Conservation (phyloP, 2,797 vertebrate genomes). For the Orestias chungarensis region DNA sequence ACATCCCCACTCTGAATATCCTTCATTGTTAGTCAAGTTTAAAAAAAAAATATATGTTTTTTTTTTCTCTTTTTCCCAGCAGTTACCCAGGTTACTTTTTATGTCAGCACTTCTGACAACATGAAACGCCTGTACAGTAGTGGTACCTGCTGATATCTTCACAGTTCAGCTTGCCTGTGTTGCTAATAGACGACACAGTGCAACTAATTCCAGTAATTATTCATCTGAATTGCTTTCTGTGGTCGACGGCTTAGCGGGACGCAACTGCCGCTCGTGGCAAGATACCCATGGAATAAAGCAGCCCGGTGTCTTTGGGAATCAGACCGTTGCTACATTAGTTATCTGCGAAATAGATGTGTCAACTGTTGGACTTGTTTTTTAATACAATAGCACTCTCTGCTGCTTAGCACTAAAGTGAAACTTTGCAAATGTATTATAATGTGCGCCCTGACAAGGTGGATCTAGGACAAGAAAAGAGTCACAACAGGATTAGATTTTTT, state of each 20-base stretch:
- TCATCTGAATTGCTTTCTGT: conserved; percentile 17
- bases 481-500: too few species aligned
- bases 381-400: neutral
- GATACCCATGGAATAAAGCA: conserved; percentile 5
- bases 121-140: conserved; percentile 12
- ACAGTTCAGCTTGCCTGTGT: conserved; percentile 6
- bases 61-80: neutral
- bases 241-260: conserved; percentile 6
- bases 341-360: neutral
- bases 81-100: neutral
- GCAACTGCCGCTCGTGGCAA: neutral
- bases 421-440: too few species aligned
- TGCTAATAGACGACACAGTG: conserved; percentile 20
- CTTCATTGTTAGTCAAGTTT: neutral
- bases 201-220: conserved; percentile 42
- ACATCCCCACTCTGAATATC: neutral
- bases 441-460: too few species aligned
- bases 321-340: neutral
- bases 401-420: neutral
- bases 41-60: conserved; percentile 2
- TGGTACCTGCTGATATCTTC: conserved; percentile 18
- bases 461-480: too few species aligned
- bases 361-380: neutral
- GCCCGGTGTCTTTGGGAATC: neutral
- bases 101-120: conserved; percentile 18